phyloP scores from a whole-genome alignment of 2,888 invertebrate species.

The Labia minor region DNA sequence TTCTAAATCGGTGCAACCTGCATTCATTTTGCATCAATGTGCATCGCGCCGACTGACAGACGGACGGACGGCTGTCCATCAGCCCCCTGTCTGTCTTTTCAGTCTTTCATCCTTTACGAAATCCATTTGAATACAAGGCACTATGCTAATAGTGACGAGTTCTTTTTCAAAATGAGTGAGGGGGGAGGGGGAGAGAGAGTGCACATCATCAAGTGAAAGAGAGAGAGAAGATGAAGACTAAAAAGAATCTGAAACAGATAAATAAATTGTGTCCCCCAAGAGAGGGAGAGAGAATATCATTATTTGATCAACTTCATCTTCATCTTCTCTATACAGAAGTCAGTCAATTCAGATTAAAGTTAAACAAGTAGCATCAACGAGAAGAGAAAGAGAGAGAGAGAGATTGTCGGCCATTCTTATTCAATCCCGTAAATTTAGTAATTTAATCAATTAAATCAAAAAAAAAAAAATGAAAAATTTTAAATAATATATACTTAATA shows the following conservation, averaged over 20 bases:
- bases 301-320: slow-evolving; percentile 6
- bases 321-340: not conserved
- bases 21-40: slow-evolving; percentile 3
- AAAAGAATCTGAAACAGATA: no score
- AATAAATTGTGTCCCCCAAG: not conserved
- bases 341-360: slow-evolving; percentile 6
- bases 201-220: no score
- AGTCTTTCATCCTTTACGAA: not conserved
- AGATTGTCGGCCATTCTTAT: no score
- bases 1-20: not conserved
- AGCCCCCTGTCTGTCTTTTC: not conserved
- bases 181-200: no score
- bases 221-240: not conserved
- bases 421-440: no score
- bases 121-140: not conserved
- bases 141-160: slow-evolving; percentile 1
- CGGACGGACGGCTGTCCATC: not conserved
- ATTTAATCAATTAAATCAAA: no score
- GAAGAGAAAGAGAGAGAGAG: no score
- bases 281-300: not conserved
- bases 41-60: not conserved
- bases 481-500: no score
- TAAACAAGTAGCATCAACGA: no score
- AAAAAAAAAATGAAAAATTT: no score
- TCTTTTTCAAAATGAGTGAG: not conserved